Conservation (phyloP, 2,797 vertebrate genomes). For the Scomberomorus guttatus region DNA sequence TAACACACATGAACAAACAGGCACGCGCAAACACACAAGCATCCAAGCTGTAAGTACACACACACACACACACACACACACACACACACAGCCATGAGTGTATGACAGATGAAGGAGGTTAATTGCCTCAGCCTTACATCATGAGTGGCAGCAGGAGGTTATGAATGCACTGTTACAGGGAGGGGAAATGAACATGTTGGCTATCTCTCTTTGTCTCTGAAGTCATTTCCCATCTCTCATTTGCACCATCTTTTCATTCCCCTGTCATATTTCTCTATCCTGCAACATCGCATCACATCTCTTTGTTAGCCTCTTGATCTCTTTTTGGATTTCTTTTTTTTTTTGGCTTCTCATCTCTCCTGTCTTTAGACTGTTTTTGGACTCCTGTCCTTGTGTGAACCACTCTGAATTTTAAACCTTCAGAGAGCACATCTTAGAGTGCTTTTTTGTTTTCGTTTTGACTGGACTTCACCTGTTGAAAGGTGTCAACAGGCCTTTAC, state of each 20-base stretch:
- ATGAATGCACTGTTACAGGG: slow-evolving; percentile 52
- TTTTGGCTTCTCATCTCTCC: neutral
- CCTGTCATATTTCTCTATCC: slow-evolving; percentile 27
- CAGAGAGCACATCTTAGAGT: neutral
- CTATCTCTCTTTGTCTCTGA: slow-evolving; percentile 65
- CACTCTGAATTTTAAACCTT: slow-evolving; percentile 17
- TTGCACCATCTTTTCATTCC: slow-evolving; percentile 35
- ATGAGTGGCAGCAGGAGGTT: slow-evolving; percentile 74
- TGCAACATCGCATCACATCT: slow-evolving; percentile 20
- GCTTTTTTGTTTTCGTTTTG: neutral
- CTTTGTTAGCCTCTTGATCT: slow-evolving; percentile 24
- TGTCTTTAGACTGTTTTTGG: neutral
- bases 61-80: neutral
- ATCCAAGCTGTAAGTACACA: neutral
- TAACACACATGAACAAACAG: neutral
- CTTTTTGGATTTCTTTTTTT: neutral
- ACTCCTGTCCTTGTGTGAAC: neutral
- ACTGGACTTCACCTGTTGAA: neutral
- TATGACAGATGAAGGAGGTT: slow-evolving; percentile 76
- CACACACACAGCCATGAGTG: slow-evolving; percentile 34
- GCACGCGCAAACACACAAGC: neutral
- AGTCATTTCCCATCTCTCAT: slow-evolving; percentile 61
- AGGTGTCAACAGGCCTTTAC: neutral
- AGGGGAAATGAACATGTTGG: slow-evolving; percentile 70
- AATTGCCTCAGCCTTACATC: slow-evolving; percentile 81